Conservation (phyloP, 2,797 vertebrate species). For the Sebastes taczanowskii region DNA sequence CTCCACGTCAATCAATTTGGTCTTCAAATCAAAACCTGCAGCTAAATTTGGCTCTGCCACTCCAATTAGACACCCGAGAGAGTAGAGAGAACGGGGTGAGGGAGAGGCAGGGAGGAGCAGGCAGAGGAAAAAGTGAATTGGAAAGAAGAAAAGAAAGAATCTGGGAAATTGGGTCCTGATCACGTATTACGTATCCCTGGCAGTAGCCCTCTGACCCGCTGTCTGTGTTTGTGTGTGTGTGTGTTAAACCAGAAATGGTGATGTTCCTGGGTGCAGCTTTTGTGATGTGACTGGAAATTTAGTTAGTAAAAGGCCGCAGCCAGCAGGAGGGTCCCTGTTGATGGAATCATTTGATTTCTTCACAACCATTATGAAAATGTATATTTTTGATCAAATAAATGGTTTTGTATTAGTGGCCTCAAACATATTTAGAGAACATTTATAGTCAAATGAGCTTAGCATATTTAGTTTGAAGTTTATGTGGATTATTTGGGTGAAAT, state of each 20-base stretch:
- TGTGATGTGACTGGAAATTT: slow-evolving; percentile 12
- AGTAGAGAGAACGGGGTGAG: not conserved
- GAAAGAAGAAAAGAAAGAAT: not conserved
- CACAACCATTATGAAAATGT: not conserved
- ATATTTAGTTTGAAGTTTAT: slow-evolving; percentile 9
- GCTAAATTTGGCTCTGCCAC: slow-evolving; percentile 56
- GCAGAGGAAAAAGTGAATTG: not conserved
- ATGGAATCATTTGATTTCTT: slow-evolving; percentile 9
- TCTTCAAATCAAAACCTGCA: slow-evolving; percentile 39
- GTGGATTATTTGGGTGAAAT: not conserved
- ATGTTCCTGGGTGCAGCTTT: slow-evolving; percentile 20
- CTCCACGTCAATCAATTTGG: slow-evolving; percentile 37
- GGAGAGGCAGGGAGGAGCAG: not conserved
- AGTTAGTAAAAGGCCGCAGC: not conserved
- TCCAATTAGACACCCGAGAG: slow-evolving; percentile 49
- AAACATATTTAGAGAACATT: not conserved
- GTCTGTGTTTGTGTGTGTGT: not conserved
- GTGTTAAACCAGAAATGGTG: not conserved
- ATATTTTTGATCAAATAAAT: not conserved
- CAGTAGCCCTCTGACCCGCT: not conserved
- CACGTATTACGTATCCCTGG: not conserved
- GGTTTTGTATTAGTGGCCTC: not conserved
- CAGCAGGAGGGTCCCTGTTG: not conserved
- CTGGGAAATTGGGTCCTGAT: slow-evolving; percentile 23
- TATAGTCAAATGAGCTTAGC: not conserved